Evolutionary conservation across 2,113 vertebrate genomes (phyloP).

Genomic region (Narcine bancroftii): DNA sequence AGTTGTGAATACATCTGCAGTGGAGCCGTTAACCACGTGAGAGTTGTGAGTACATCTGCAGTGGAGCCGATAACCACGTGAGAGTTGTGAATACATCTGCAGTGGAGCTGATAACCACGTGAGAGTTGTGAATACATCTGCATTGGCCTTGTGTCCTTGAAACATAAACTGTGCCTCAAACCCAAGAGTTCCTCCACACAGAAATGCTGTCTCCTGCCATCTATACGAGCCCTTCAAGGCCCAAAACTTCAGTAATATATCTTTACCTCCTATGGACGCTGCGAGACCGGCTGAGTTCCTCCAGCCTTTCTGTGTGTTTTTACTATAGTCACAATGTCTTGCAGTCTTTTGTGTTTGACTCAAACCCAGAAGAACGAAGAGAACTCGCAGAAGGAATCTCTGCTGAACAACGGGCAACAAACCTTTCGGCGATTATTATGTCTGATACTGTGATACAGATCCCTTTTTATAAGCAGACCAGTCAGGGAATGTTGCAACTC

Average conservation of each 20-base stretch:
- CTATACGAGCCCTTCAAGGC: too few relatives aligned
- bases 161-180: not conserved
- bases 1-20: not conserved
- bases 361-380: not conserved
- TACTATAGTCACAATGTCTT: too few relatives aligned
- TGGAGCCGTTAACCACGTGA: not conserved
- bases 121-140: not conserved
- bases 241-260: too few relatives aligned
- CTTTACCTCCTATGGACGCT: too few relatives aligned
- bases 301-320: too few relatives aligned
- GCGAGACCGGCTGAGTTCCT: too few relatives aligned
- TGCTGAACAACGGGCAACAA: not conserved
- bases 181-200: too few relatives aligned
- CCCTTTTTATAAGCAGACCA: not conserved
- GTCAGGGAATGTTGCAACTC: not conserved
- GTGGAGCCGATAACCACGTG: not conserved
- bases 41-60: not conserved
- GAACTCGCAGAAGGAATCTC: not conserved
- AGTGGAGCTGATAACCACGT: too few relatives aligned
- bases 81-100: not conserved
- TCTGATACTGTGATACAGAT: not conserved
- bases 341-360: too few relatives aligned
- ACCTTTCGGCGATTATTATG: not conserved
- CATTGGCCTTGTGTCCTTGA: not conserved
- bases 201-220: too few relatives aligned